A percentile compares a stretch with the other conserved stretches of the same genome.
Evolutionary conservation across 1,140 invertebrate genomes (phyloP).

Genomic region (Temnothorax nylanderi): DNA sequence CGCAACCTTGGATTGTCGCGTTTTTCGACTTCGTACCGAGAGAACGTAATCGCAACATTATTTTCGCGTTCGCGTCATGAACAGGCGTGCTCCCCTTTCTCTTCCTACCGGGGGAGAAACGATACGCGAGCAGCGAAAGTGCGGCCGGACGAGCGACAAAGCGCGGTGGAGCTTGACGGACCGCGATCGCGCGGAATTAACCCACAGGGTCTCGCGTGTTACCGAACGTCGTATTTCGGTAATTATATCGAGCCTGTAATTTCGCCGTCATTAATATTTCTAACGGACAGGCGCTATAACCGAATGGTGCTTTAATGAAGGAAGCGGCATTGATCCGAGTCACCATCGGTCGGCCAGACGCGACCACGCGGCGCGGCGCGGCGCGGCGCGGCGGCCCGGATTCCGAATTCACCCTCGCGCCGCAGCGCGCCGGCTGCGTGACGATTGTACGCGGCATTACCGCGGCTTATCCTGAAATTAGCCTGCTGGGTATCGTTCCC

Average conservation of each 20-base stretch:
- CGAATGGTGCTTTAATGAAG: conserved; percentile 68
- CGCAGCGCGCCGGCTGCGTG: conserved; percentile 60
- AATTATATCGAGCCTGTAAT: conserved; percentile 21
- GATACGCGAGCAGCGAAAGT: neutral
- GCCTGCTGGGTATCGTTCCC: conserved; percentile 42
- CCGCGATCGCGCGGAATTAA: neutral
- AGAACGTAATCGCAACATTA: neutral
- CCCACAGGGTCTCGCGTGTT: neutral
- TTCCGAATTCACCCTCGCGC: conserved; percentile 62
- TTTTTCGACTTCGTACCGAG: conserved; percentile 43
- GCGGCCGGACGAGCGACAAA: neutral
- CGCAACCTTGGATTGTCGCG: conserved; percentile 56
- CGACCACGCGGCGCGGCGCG: neutral
- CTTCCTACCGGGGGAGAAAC: neutral
- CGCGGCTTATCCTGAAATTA: conserved; percentile 51
- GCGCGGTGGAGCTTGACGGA: neutral
- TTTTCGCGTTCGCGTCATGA: conserved; percentile 5
- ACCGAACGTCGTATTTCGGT: neutral
- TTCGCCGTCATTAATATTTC: conserved; percentile 65
- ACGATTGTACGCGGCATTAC: conserved; percentile 44
- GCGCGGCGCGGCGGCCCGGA: conserved; percentile 38
- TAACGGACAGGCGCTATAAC: conserved; percentile 49
- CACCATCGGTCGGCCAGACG: conserved; percentile 47
- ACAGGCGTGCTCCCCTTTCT: no score
- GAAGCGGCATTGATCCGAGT: conserved; percentile 59